Evolutionary conservation across 2,797 vertebrate species (phyloP).

Genomic region (Picus viridis): DNA sequence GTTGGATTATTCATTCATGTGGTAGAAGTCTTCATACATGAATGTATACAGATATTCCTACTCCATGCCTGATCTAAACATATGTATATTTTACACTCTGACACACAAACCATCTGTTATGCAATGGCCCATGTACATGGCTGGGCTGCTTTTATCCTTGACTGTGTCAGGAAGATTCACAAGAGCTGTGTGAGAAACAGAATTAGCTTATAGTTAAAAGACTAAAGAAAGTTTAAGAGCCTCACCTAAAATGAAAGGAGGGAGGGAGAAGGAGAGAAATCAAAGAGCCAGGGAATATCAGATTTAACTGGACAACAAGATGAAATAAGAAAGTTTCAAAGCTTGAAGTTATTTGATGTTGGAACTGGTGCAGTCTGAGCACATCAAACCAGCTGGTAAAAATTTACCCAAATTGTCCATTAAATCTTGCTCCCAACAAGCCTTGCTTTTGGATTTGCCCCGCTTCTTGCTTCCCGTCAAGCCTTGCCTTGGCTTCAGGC

Average conservation of each 20-base stretch:
- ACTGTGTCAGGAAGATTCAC: conserved; percentile 11
- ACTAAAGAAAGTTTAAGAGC: background rate
- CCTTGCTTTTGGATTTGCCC: background rate
- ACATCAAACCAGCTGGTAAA: conserved; percentile 25
- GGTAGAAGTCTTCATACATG: conserved; percentile 44
- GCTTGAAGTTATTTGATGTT: conserved; percentile 7
- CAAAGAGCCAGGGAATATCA: background rate
- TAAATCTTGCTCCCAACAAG: background rate
- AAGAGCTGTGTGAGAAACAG: background rate
- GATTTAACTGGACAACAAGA: conserved; percentile 18
- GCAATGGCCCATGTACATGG: background rate
- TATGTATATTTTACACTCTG: conserved; percentile 49
- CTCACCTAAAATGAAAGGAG: conserved; percentile 6
- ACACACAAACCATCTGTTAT: conserved; percentile 48
- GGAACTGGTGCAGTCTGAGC: background rate
- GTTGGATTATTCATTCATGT: conserved; percentile 57
- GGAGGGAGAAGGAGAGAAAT: background rate
- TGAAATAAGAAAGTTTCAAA: conserved; percentile 32
- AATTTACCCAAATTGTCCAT: background rate
- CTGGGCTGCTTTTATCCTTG: conserved; percentile 12
- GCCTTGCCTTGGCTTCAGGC: background rate
- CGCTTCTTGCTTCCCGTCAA: conserved; percentile 1
- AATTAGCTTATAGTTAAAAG: conserved; percentile 34
- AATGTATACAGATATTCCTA: conserved; percentile 59
- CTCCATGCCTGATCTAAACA: conserved; percentile 54